These are phyloP conservation scores for Daubentonia madagascariensis DNA, from an alignment of 2,113 vertebrate species.

Conservation along the genomic window DNA sequence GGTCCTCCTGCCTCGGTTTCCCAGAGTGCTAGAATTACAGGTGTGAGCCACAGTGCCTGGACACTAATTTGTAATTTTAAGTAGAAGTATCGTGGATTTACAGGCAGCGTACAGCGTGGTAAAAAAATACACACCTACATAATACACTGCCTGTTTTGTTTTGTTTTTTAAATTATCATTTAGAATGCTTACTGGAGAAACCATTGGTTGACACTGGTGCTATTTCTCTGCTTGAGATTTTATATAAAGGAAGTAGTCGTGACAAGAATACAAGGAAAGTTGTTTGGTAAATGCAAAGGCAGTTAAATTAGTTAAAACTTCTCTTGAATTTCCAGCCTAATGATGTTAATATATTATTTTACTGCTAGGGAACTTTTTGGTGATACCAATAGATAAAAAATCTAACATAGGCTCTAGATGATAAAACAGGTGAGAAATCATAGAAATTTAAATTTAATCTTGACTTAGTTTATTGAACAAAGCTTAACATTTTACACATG, in stretches of 20 bases:
- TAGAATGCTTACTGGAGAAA: neutral
- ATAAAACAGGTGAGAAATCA: neutral
- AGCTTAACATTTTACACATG: neutral
- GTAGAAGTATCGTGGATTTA: neutral
- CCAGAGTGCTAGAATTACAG: no score
- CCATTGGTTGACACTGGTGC: neutral
- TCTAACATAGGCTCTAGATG: neutral
- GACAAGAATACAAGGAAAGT: neutral
- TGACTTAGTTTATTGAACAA: neutral
- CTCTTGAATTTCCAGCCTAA: neutral
- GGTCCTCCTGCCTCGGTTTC: no score
- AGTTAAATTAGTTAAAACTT: neutral
- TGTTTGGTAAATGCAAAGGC: neutral
- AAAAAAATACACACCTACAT: neutral
- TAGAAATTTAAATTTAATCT: neutral
- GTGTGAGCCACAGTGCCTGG: no score
- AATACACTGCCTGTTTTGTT: neutral
- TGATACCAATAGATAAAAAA: neutral
- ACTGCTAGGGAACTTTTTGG: neutral
- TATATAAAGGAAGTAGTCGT: neutral
- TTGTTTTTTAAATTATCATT: neutral
- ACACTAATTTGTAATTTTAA: neutral
- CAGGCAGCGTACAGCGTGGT: neutral
- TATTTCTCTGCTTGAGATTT: neutral
- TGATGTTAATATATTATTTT: neutral